Base-by-base conservation (phyloP, 2,113 vertebrate genomes). In the Menidia beryllina region DNA sequence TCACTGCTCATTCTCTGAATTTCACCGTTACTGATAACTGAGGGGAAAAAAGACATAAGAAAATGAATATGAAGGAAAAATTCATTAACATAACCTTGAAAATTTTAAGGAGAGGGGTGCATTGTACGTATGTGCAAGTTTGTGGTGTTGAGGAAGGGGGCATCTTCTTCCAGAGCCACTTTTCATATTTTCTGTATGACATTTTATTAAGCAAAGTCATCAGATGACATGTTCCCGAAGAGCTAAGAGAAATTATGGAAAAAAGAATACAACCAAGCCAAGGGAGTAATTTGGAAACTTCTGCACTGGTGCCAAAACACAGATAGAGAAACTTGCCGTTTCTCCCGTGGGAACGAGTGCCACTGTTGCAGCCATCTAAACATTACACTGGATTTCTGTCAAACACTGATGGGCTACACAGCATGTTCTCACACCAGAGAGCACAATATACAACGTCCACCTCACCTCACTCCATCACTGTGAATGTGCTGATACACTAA, bases 21-120 rank as follows among this genome's bases (percentile, higher is more conserved):
- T 65, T 59, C 61, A 39, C 74, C 65, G 64, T 72, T 69, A 80
- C 72, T 77, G 78, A 85, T 87, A 86, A 91, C 25, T 58, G 69
- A 62, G 70, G 54, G 65, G 76, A 43, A 65, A 20, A 25, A 59
- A 77, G 70, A 72, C 81, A 82, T 78, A 81, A 75, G 72, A 81
- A 58, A 80, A 58, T 47, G 60, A 68, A 82, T 77, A 72, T 79
- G 74, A 86, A 86, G 79, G 4, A 26, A 86, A 85, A 87, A 88
- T 78, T 80, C 83, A 89, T 70, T 76, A 86, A 73, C 62, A 20
- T 53, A 70, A 81, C 83, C 83, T 75, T 72, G 58, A 75, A 86
- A 68, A 76, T 59, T 8, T 19, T 47, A 71, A 69, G 49, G 68
- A 84, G 50, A 67, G 60, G 53, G 56, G 36, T 21, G 38, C 43